Conservation (phyloP, 2,797 vertebrate genomes). For the Alectoris magna region DNA sequence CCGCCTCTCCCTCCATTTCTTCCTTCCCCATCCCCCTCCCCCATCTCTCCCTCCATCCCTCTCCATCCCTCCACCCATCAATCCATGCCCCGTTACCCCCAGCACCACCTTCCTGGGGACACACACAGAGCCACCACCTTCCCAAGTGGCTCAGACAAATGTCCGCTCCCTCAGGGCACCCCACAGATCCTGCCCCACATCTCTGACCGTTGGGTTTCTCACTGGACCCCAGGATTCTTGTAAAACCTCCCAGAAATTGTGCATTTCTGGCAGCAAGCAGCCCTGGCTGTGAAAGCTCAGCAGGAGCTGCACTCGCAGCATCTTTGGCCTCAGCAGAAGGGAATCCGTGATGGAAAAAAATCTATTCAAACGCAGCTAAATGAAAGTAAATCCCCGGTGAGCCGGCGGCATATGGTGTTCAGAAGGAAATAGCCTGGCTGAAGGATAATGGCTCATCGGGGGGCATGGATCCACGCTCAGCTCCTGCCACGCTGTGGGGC, state of each 20-base stretch:
- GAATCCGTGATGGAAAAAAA: not conserved
- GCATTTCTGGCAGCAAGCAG: not conserved
- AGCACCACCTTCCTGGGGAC: not conserved
- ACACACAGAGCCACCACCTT: not conserved
- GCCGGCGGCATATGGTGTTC: slow-evolving; percentile 56
- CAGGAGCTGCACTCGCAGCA: accelerated
- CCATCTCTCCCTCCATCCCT: not conserved
- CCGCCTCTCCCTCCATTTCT: too few relatives aligned
- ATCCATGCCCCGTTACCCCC: not conserved
- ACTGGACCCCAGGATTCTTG: accelerated
- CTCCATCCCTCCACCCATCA: not conserved
- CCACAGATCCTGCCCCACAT: accelerated
- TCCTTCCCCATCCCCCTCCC: not conserved
- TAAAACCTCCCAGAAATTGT: accelerated
- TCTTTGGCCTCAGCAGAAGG: not conserved
- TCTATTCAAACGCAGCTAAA: slow-evolving; percentile 7
- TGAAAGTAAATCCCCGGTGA: slow-evolving; percentile 19
- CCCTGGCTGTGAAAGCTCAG: not conserved
- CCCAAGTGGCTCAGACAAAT: not conserved
- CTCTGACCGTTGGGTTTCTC: not conserved
- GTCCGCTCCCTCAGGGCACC: not conserved
- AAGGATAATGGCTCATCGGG: slow-evolving; percentile 45
- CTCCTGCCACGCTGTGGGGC: not conserved
- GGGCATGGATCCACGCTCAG: not conserved
- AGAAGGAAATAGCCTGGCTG: slow-evolving; percentile 11